Evolutionary conservation across 2,888 invertebrate species (phyloP).

Genomic region (Oscheius onirici): DNA sequence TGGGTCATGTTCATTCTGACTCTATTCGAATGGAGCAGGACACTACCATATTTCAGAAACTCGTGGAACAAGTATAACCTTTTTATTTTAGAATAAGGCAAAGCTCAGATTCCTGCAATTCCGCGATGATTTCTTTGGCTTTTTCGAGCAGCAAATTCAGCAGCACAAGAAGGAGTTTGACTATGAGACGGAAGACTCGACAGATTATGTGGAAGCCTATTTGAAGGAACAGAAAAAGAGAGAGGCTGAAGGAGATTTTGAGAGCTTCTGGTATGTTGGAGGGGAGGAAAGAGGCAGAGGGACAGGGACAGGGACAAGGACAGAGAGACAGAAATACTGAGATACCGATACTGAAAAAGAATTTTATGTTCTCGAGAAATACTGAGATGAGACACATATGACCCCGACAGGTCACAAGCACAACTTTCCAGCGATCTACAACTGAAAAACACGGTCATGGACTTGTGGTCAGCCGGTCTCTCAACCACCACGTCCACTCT

Average conservation of each 20-base stretch:
- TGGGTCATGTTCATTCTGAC: background rate
- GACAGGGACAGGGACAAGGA: too few species aligned
- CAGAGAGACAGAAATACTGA: background rate
- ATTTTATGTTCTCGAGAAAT: background rate
- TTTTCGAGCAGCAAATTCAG: constrained; percentile 45
- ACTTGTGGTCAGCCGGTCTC: constrained; percentile 36
- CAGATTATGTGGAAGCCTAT: constrained; percentile 52
- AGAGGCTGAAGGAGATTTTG: constrained; percentile 38
- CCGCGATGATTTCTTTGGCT: constrained; percentile 43
- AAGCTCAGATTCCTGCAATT: constrained; percentile 40
- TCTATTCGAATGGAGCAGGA: constrained; percentile 13
- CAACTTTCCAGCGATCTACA: constrained; percentile 33
- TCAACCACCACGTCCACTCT: constrained; percentile 35
- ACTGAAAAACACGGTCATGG: constrained; percentile 33
- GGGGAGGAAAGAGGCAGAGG: too few species aligned
- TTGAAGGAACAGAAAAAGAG: constrained; percentile 38
- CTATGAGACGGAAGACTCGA: constrained; percentile 34
- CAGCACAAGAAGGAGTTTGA: constrained; percentile 37
- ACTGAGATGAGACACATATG: too few species aligned
- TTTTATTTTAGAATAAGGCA: too few species aligned
- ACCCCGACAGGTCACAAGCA: too few species aligned
- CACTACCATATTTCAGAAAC: background rate
- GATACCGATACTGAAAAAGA: too few species aligned
- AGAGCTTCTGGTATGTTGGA: constrained; percentile 32
- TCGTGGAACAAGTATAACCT: background rate